These are phyloP conservation scores for Drosophila flavopinicola DNA, from an alignment of 2,888 invertebrate species.

Conservation along the genomic window DNA sequence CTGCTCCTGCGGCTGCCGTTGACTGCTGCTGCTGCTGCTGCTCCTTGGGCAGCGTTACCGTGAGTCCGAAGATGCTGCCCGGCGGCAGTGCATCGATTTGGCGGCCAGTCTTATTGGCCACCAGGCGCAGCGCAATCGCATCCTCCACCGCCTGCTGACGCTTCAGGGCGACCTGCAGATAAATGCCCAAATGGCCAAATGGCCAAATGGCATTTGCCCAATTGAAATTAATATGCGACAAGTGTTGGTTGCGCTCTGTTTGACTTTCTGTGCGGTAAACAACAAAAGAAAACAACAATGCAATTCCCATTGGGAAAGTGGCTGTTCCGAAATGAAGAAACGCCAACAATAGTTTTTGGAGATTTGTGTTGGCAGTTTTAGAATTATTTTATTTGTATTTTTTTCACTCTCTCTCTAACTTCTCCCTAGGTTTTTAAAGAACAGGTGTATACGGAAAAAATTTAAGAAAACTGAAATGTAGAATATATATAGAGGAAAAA, in stretches of 20 bases:
- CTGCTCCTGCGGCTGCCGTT: not conserved
- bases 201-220: conserved; percentile 35
- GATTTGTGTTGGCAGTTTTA: too few species aligned
- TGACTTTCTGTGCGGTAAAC: conserved; percentile 52
- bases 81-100: conserved; percentile 91
- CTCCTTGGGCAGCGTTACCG: conserved; percentile 90
- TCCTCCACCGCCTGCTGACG: conserved; percentile 98
- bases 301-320: conserved; percentile 61
- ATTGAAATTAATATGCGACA: conserved; percentile 81
- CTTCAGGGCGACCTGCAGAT: conserved; percentile 94
- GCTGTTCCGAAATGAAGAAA: conserved; percentile 22
- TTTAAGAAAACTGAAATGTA: too few species aligned
- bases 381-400: too few species aligned
- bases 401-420: too few species aligned
- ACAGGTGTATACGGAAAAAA: too few species aligned
- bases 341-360: not conserved
- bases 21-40: conserved; percentile 30
- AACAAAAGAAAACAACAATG: conserved; percentile 22
- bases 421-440: too few species aligned
- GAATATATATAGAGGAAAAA: too few species aligned
- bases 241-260: conserved; percentile 63
- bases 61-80: conserved; percentile 95
- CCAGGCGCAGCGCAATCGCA: conserved; percentile 95
- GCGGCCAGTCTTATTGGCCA: conserved; percentile 92
- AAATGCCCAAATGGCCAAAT: not conserved